Conservation (phyloP, 2,888 invertebrate genomes). For the Amphipoea lucens region DNA sequence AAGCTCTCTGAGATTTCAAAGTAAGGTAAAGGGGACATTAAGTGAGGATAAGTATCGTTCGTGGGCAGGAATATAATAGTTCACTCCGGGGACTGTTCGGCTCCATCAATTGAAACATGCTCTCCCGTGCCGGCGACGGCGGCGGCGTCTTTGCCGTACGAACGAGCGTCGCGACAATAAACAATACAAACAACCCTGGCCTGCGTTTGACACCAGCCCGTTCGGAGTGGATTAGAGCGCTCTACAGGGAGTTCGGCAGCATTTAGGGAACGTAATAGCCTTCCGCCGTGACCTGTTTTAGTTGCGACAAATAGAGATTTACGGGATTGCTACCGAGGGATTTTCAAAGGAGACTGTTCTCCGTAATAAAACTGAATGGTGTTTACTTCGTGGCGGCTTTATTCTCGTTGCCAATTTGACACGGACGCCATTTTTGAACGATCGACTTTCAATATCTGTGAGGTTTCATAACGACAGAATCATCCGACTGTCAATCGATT, state of each 20-base stretch:
- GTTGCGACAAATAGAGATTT: conserved; percentile 90
- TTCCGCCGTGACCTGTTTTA: conserved; percentile 90
- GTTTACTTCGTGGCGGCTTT: conserved; percentile 84
- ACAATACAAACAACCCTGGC: conserved; percentile 90
- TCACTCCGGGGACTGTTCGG: conserved; percentile 76
- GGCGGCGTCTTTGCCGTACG: conserved; percentile 85
- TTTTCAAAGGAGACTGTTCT: conserved; percentile 82
- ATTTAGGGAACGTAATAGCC: conserved; percentile 90
- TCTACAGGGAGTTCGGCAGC: conserved; percentile 89
- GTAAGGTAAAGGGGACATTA: conserved; percentile 74
- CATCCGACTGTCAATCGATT: conserved; percentile 79
- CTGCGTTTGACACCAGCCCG: conserved; percentile 90
- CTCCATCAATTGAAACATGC: conserved; percentile 87
- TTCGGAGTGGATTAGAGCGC: conserved; percentile 89
- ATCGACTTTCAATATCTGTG: conserved; percentile 71
- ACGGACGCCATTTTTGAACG: conserved; percentile 58
- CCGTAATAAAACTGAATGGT: conserved; percentile 87
- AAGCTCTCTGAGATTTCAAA: conserved; percentile 66
- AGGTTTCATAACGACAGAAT: conserved; percentile 72
- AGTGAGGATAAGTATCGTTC: conserved; percentile 80
- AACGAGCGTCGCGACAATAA: conserved; percentile 89
- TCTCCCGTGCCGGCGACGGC: conserved; percentile 76
- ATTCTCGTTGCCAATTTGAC: conserved; percentile 72
- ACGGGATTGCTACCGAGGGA: conserved; percentile 85
- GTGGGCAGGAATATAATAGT: conserved; percentile 80